Evolutionary conservation across 2,797 vertebrate species (phyloP).

Genomic region (Catostomus latipinnis): DNA sequence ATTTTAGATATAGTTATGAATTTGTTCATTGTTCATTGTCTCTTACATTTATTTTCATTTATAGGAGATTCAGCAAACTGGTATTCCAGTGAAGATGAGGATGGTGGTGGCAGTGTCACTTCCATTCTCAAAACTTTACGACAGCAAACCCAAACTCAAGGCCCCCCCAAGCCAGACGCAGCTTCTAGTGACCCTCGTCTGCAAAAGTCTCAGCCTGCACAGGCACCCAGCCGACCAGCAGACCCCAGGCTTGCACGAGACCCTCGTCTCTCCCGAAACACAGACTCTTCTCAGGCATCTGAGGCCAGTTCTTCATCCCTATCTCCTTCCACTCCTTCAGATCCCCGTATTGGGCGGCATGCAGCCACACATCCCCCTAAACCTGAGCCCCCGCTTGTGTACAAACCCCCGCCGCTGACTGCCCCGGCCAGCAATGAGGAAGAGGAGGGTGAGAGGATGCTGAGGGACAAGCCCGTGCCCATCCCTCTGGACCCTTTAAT

Average conservation of each 20-base stretch:
- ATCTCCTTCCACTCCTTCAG: slow-evolving; percentile 73
- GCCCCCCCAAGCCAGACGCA: slow-evolving; percentile 67
- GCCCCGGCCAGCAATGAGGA: slow-evolving; percentile 77
- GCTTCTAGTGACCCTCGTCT: slow-evolving; percentile 83
- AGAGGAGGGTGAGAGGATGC: slow-evolving; percentile 87
- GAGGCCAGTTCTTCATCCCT: slow-evolving; percentile 72
- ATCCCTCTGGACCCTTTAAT: slow-evolving; percentile 90
- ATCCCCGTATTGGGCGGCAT: slow-evolving; percentile 84
- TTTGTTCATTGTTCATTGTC: neutral
- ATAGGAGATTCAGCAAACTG: slow-evolving; percentile 93
- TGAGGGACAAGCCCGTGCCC: slow-evolving; percentile 86
- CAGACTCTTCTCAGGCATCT: slow-evolving; percentile 62
- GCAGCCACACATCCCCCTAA: slow-evolving; percentile 68
- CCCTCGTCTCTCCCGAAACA: slow-evolving; percentile 80
- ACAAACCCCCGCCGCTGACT: slow-evolving; percentile 75
- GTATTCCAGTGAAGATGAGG: slow-evolving; percentile 98
- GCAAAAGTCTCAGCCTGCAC: slow-evolving; percentile 74
- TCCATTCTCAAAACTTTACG: slow-evolving; percentile 91
- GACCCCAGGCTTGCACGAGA: slow-evolving; percentile 84
- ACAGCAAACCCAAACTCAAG: slow-evolving; percentile 86
- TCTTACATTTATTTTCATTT: neutral
- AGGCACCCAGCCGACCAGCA: slow-evolving; percentile 67
- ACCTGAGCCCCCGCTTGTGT: slow-evolving; percentile 73
- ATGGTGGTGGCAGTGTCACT: slow-evolving; percentile 90
- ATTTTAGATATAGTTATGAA: too few relatives aligned